These are phyloP conservation scores for Ceratina australensis DNA, from an alignment of 1,140 invertebrate genomes.

Conservation along the genomic window DNA sequence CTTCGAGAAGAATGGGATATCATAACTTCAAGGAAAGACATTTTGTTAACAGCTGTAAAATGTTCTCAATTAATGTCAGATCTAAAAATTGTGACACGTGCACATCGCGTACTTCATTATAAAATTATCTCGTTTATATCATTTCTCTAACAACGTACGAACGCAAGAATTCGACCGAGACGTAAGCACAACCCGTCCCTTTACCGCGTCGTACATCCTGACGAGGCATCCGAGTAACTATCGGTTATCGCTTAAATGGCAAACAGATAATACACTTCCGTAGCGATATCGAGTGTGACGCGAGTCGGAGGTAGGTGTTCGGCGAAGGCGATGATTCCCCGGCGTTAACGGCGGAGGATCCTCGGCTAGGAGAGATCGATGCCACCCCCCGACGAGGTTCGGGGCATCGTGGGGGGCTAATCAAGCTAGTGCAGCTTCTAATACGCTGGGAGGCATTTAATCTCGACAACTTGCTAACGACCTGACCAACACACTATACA, in stretches of 20 bases:
- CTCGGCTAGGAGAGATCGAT: constrained; percentile 58
- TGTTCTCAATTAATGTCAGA: too few species aligned
- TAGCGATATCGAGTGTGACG: constrained; percentile 54
- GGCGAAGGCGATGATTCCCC: constrained; percentile 43
- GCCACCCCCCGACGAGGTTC: constrained; percentile 50
- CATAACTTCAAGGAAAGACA: neutral
- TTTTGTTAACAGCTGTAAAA: neutral
- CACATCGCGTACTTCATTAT: too few species aligned
- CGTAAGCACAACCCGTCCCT: too few species aligned
- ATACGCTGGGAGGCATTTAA: constrained; percentile 79
- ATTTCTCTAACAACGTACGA: neutral
- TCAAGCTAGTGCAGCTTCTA: constrained; percentile 76
- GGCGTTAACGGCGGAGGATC: constrained; percentile 25
- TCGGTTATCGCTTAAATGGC: constrained; percentile 55
- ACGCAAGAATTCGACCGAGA: too few species aligned
- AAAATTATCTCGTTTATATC: too few species aligned
- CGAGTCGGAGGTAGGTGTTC: constrained; percentile 39
- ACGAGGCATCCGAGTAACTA: constrained; percentile 4
- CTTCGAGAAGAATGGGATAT: neutral
- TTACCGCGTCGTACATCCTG: neutral
- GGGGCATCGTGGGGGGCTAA: constrained; percentile 66
- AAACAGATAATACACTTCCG: constrained; percentile 62
- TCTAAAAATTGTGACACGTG: too few species aligned
- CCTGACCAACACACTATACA: constrained; percentile 78
- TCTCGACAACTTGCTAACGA: constrained; percentile 80